phyloP scores from a whole-genome alignment of 2,888 invertebrate species.

The Atherix ibis region DNA sequence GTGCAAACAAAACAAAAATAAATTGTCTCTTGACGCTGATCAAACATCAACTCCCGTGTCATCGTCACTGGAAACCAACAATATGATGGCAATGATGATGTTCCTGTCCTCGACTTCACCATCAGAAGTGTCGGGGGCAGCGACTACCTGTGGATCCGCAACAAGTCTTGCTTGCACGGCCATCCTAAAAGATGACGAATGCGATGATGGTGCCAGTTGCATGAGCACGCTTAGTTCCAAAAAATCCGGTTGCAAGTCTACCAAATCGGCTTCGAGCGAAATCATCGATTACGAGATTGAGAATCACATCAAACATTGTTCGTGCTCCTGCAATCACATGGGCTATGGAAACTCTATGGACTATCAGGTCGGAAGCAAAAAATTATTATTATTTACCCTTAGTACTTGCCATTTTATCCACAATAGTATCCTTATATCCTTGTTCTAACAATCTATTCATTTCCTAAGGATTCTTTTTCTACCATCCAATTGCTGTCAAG shows the following conservation, averaged over 20 bases:
- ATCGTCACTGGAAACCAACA: conserved; percentile 2
- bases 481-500: no score
- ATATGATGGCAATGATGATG: conserved; percentile 13
- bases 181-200: conserved; percentile 2
- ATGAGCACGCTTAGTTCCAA: neutral
- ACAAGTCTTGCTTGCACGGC: conserved; percentile 4
- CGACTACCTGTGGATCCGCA: conserved; percentile 2
- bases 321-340: conserved; percentile 86
- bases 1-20: conserved; percentile 1
- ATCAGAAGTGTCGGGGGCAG: conserved; percentile 5
- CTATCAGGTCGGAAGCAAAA: conserved; percentile 56
- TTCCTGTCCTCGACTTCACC: conserved; percentile 10
- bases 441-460: no score
- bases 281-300: conserved; percentile 64
- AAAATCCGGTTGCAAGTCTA: conserved; percentile 4
- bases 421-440: no score
- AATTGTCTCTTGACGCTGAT: neutral
- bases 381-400: no score
- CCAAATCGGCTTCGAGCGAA: conserved; percentile 12
- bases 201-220: neutral
- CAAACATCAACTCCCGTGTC: conserved; percentile 6
- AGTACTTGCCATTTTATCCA: no score
- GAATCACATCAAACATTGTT: conserved; percentile 76
- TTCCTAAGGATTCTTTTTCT: no score
- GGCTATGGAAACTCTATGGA: conserved; percentile 86